These are phyloP conservation scores for Tachypleus tridentatus DNA, from an alignment of 1,140 invertebrate species.

Conservation along the genomic window DNA sequence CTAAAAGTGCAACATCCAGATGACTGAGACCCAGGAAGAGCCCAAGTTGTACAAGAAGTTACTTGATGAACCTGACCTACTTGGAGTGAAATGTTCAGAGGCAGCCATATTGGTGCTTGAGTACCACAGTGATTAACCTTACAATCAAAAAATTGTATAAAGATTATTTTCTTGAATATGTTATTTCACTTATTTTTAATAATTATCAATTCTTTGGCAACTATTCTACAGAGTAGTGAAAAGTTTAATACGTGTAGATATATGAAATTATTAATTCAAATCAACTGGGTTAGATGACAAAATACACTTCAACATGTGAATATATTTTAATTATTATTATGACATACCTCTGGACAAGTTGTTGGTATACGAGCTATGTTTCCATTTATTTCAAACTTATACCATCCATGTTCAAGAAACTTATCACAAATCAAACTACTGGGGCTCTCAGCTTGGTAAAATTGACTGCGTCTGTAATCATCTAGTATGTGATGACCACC, in stretches of 20 bases:
- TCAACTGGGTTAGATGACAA: too few species aligned
- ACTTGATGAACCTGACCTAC: not conserved
- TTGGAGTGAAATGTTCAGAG: too few species aligned
- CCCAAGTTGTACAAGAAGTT: not conserved
- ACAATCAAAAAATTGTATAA: too few species aligned
- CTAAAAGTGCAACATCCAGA: not conserved
- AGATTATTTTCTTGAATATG: too few species aligned
- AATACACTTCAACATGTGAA: too few species aligned
- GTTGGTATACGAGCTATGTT: not conserved
- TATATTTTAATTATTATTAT: too few species aligned
- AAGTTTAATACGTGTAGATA: too few species aligned
- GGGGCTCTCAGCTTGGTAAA: not conserved
- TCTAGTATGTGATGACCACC: not conserved
- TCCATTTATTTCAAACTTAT: slow-evolving; percentile 1
- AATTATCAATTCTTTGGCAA: too few species aligned
- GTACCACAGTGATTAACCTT: slow-evolving; percentile 2
- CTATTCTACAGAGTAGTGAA: too few species aligned
- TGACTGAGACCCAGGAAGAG: not conserved
- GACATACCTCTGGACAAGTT: not conserved
- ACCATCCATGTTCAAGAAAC: not conserved
- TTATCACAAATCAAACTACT: not conserved
- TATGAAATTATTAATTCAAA: too few species aligned
- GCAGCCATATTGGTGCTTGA: not conserved
- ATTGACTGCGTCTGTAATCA: not conserved
- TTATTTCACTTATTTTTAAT: too few species aligned